Conservation (phyloP, 2,888 invertebrate genomes). For the Pocota personata region DNA sequence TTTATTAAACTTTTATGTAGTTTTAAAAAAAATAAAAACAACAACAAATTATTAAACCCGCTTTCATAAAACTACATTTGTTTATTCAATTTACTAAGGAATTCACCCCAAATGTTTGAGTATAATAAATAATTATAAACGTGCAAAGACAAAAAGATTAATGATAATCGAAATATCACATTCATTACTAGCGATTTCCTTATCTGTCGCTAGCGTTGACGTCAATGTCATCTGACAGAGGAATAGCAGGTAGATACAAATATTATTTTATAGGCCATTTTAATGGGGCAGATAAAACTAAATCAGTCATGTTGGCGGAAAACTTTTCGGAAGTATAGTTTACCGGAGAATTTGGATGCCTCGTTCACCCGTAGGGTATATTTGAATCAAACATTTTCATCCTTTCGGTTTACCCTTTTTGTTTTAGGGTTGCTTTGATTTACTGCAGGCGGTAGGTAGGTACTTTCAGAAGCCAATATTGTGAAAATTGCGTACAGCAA, state of each 20-base stretch:
- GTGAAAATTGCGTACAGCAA: slow-evolving; percentile 30
- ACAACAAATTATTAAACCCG: neutral
- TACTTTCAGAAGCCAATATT: slow-evolving; percentile 40
- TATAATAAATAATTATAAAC: slow-evolving; percentile 16
- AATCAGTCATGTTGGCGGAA: slow-evolving; percentile 13
- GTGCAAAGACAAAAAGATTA: slow-evolving; percentile 24
- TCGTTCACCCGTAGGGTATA: neutral
- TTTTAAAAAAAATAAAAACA: neutral
- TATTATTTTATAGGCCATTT: slow-evolving; percentile 27
- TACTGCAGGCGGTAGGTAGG: slow-evolving; percentile 19
- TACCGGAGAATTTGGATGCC: neutral
- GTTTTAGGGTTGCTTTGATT: slow-evolving; percentile 32
- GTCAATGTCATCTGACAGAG: slow-evolving; percentile 38
- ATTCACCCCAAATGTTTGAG: neutral
- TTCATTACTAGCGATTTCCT: slow-evolving; percentile 33
- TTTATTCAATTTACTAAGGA: neutral
- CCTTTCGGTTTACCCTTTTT: slow-evolving; percentile 19
- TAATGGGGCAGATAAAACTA: slow-evolving; percentile 37
- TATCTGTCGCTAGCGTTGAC: slow-evolving; percentile 39
- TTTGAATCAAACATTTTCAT: slow-evolving; percentile 41
- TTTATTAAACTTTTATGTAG: neutral
- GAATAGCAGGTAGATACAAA: neutral
- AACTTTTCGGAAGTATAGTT: slow-evolving; percentile 22
- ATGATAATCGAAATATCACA: slow-evolving; percentile 28
- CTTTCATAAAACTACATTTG: neutral